Evolutionary conservation across 2,797 vertebrate genomes (phyloP).

Genomic region (Semotilus atromaculatus): DNA sequence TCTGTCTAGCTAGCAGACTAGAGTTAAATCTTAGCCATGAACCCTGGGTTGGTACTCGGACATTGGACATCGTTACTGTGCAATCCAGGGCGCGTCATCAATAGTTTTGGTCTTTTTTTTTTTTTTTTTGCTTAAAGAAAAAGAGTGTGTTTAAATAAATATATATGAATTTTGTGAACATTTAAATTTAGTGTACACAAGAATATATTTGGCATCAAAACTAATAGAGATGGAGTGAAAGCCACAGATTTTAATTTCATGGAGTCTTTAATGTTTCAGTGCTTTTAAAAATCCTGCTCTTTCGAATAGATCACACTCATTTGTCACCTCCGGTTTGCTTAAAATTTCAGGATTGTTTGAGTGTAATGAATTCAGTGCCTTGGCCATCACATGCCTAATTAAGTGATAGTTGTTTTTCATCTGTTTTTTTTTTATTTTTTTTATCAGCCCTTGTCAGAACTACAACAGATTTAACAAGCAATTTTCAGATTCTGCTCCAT

Average conservation of each 20-base stretch:
- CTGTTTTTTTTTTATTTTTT: constrained; percentile 20
- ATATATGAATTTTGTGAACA: not conserved
- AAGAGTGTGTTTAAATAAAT: not conserved
- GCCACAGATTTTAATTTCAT: not conserved
- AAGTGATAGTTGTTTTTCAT: constrained; percentile 52
- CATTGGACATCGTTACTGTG: not conserved
- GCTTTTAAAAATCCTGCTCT: constrained; percentile 12
- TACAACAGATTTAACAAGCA: constrained; percentile 54
- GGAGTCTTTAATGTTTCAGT: not conserved
- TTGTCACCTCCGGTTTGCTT: constrained; percentile 41
- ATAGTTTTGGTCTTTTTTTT: not conserved
- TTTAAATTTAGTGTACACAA: not conserved
- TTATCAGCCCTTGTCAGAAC: constrained; percentile 45
- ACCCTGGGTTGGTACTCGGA: not conserved
- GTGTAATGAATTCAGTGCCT: constrained; percentile 49
- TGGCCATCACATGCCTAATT: constrained; percentile 56
- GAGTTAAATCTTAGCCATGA: not conserved
- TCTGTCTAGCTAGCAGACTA: too few relatives aligned
- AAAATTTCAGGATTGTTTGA: constrained; percentile 29
- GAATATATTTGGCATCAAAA: not conserved
- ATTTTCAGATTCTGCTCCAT: constrained; percentile 55
- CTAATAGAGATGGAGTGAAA: not conserved
- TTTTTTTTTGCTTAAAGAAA: not conserved
- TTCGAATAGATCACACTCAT: not conserved
- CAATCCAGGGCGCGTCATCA: not conserved